Percentiles rank a stretch among this genome's conserved stretches.
Conservation (phyloP, 2,888 invertebrate genomes). For the Bruchidius siliquastri region DNA sequence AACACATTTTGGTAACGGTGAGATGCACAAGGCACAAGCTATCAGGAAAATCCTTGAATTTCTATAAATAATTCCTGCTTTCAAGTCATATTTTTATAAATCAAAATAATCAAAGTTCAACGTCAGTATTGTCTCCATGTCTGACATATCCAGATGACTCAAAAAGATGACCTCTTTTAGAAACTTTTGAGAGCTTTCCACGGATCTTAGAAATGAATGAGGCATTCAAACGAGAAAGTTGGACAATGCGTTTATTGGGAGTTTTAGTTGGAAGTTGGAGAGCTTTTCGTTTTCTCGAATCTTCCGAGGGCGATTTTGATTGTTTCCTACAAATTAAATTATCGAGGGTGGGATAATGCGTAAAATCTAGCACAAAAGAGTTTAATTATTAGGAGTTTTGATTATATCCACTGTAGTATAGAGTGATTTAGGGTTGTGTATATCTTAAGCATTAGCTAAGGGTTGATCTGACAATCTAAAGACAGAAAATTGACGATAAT, state of each 20-base stretch:
- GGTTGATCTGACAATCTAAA: neutral
- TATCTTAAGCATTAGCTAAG: neutral
- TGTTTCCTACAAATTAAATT: neutral
- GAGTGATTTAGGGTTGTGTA: neutral
- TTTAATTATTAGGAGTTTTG: neutral
- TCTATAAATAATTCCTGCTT: too few relatives aligned
- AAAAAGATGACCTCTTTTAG: neutral
- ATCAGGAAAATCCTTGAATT: too few relatives aligned
- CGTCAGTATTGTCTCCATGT: too few relatives aligned
- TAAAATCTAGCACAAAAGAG: neutral
- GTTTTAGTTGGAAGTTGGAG: neutral
- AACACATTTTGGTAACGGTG: too few relatives aligned
- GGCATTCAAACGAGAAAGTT: neutral
- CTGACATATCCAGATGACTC: too few relatives aligned
- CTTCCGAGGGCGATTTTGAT: neutral
- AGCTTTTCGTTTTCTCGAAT: neutral
- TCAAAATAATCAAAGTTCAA: too few relatives aligned
- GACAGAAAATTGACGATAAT: too few relatives aligned
- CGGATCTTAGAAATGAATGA: neutral
- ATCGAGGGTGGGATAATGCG: neutral
- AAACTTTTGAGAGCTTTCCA: neutral
- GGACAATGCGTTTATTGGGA: neutral
- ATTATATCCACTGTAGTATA: neutral
- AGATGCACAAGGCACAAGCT: too few relatives aligned
- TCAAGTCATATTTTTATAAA: too few relatives aligned